Conservation (phyloP, 2,888 invertebrate genomes). For the Patella caerulea region DNA sequence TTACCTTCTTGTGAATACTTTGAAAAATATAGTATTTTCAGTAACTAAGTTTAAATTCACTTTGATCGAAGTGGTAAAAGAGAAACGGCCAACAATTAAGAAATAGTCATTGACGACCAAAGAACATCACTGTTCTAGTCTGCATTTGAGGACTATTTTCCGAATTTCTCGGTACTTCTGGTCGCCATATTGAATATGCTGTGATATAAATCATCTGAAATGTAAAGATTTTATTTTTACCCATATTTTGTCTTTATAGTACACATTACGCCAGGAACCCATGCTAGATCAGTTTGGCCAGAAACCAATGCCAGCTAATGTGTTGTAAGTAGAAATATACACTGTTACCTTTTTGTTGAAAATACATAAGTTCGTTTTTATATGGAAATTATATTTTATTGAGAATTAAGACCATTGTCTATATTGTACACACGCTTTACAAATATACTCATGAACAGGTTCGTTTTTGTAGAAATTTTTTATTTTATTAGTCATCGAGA, state of each 20-base stretch:
- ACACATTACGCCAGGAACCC: conserved; percentile 65
- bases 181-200: not conserved
- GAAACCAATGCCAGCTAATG: conserved; percentile 66
- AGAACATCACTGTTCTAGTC: not conserved
- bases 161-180: not conserved
- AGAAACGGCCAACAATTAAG: too few species aligned
- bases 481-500: too few species aligned
- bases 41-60: not conserved
- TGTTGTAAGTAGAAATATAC: conserved; percentile 57
- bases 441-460: too few species aligned
- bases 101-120: too few species aligned
- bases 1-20: not conserved
- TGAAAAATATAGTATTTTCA: not conserved
- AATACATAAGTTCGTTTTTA: too few species aligned
- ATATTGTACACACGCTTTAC: too few species aligned
- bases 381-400: too few species aligned
- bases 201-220: not conserved
- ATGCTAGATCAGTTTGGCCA: conserved; percentile 64
- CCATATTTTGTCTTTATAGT: conserved; percentile 48
- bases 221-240: not conserved
- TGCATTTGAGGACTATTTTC: not conserved
- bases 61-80: not conserved
- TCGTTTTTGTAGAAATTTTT: too few species aligned
- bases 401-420: too few species aligned
- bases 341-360: too few species aligned